Conservation (phyloP, 2,888 invertebrate genomes). For the Melanotus villosus region DNA sequence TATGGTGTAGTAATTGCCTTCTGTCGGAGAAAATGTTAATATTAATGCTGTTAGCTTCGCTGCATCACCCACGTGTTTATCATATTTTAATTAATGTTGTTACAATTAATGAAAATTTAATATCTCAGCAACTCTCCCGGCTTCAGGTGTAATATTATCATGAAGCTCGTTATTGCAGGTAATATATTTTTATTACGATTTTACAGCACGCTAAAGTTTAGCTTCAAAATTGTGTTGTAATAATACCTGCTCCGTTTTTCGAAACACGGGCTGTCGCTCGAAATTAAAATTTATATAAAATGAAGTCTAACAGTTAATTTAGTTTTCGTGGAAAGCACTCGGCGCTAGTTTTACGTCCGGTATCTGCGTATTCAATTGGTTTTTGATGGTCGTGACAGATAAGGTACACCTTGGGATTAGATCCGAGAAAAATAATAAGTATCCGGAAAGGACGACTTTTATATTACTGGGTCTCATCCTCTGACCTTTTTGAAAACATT, state of each 20-base stretch:
- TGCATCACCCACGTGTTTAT: constrained; percentile 38
- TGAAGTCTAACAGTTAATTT: background rate
- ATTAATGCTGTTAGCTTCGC: constrained; percentile 33
- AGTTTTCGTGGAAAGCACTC: background rate
- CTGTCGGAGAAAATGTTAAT: constrained; percentile 34
- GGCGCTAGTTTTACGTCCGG: background rate
- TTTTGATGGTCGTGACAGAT: background rate
- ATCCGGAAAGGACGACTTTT: background rate
- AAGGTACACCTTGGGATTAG: too few relatives aligned
- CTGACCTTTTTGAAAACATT: background rate
- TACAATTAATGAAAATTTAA: constrained; percentile 46
- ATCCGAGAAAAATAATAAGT: background rate
- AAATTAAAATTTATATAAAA: constrained; percentile 12
- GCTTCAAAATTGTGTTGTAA: constrained; percentile 19
- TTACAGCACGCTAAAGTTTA: constrained; percentile 21
- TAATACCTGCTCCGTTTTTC: constrained; percentile 8
- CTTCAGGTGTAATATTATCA: constrained; percentile 36
- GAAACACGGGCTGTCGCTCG: background rate
- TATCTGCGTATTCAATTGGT: background rate
- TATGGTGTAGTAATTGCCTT: constrained; percentile 24
- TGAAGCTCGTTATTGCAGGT: constrained; percentile 31
- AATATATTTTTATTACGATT: constrained; percentile 40
- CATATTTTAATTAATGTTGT: constrained; percentile 44
- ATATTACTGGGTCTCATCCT: background rate
- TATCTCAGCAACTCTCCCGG: constrained; percentile 28